Conservation (phyloP, 2,797 vertebrate species). For the Etheostoma perlongum region DNA sequence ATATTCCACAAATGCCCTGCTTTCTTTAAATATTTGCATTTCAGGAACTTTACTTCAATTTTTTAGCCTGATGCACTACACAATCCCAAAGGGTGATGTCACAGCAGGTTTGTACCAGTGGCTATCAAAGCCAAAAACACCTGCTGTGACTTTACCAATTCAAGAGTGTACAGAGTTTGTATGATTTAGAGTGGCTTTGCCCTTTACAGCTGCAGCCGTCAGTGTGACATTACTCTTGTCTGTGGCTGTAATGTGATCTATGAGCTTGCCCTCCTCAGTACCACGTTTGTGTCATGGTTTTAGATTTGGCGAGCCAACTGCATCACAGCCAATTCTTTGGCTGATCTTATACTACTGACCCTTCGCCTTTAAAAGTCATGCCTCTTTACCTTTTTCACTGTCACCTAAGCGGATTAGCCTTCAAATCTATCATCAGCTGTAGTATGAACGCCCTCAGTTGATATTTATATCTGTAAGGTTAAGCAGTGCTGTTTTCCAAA, state of each 20-base stretch:
- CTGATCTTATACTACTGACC: conserved; percentile 66
- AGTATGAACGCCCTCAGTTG: conserved; percentile 26
- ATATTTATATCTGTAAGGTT: conserved; percentile 66
- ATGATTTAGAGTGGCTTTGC: conserved; percentile 38
- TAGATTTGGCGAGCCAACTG: conserved; percentile 32
- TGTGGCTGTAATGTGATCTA: conserved; percentile 78
- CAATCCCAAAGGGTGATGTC: conserved; percentile 4
- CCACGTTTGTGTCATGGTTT: conserved; percentile 32
- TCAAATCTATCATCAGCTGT: conserved; percentile 19
- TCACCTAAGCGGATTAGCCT: conserved; percentile 47
- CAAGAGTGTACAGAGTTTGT: conserved; percentile 15
- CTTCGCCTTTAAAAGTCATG: conserved; percentile 80
- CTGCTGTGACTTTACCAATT: conserved; percentile 4
- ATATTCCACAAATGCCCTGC: background rate
- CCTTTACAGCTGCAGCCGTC: conserved; percentile 51
- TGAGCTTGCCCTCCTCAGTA: conserved; percentile 43
- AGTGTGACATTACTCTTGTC: conserved; percentile 68
- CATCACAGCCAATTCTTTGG: conserved; percentile 21
- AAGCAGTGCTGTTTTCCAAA: background rate
- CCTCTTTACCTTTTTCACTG: conserved; percentile 62
- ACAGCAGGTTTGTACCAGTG: background rate
- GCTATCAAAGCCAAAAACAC: conserved; percentile 1
- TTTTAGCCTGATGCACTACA: background rate
- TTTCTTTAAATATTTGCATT: background rate
- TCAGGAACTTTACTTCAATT: background rate